Evolutionary conservation across 2,888 invertebrate species (phyloP), one percentile per base, ranked within the genome.

Genomic region (Harpalus rubripes): DNA sequence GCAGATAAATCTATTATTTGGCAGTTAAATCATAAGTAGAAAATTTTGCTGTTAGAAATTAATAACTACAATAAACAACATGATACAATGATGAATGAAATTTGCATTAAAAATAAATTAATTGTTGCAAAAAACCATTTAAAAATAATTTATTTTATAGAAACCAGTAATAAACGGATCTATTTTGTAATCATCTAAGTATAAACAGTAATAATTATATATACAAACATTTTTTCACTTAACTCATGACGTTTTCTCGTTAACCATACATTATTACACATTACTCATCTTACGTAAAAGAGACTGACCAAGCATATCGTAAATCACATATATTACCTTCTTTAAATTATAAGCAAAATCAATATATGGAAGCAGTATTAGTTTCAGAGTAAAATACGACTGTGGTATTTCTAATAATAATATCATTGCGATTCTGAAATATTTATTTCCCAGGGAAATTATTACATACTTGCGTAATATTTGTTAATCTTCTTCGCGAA

Each of bases 371-470:
- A 52, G 12, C 44, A 52, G 32, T 32, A 32, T 32, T 32, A 32
- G 32, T 32, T 32, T 32, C 12, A 12, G 10, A 52, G 44, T 52
- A 12, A 52, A 10, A 2, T 52, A 52, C 44, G 44, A 52, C 12
- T 52, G 44, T 78, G 78, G 78, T 52, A 78, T 78, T 78, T 78
- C 22, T 68, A 32, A 39, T 68, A 68, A 68, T 68, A 68, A 68
- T 26, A 63, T 63, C 16, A n/a, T 1, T 26, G 39, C 68, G 12
- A 68, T 68, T 39, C 39, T 39, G 15, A 39, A 39, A 68, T 68
- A 68, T 39, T 12, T 26, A 15, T 68, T 68, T 68, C 68, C 15
- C 12, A 63, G 32, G 68, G 15, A 68, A 5, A 68, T 68, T 68
- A 68, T 68, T 68, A 68, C 32, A 15, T 39, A 12, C 39, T 68